Evolutionary conservation across 2,797 vertebrate species (phyloP).

Genomic region (Poeciliopsis turneri): DNA sequence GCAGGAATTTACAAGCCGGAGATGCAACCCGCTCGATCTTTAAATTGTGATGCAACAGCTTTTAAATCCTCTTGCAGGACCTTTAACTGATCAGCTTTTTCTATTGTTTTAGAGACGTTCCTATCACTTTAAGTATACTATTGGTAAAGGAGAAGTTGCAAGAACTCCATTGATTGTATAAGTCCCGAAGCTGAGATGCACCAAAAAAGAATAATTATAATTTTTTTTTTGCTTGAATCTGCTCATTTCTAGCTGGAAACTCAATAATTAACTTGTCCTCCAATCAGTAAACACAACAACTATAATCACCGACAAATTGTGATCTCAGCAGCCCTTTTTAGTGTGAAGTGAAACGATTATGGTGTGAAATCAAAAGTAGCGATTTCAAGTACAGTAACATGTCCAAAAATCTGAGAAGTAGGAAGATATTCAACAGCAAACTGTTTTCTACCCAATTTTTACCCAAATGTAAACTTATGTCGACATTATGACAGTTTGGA

Average conservation of each 20-base stretch:
- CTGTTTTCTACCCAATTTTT: background rate
- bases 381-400: background rate
- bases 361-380: background rate
- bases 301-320: background rate
- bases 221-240: background rate
- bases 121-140: background rate
- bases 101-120: background rate
- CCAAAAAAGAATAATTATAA: background rate
- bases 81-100: constrained; percentile 36
- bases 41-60: constrained; percentile 21
- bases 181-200: background rate
- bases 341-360: background rate
- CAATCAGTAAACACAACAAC: background rate
- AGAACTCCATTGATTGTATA: background rate
- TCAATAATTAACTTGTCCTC: background rate
- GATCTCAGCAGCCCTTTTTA: background rate
- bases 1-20: constrained; percentile 9
- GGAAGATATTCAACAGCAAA: background rate
- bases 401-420: background rate
- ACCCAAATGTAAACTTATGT: no score
- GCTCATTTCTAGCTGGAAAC: background rate
- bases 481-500: background rate
- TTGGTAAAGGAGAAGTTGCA: background rate
- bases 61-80: constrained; percentile 32
- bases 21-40: constrained; percentile 34